Base-by-base conservation (phyloP, 2,797 vertebrate species). In the Brachyalestes nurse region DNA sequence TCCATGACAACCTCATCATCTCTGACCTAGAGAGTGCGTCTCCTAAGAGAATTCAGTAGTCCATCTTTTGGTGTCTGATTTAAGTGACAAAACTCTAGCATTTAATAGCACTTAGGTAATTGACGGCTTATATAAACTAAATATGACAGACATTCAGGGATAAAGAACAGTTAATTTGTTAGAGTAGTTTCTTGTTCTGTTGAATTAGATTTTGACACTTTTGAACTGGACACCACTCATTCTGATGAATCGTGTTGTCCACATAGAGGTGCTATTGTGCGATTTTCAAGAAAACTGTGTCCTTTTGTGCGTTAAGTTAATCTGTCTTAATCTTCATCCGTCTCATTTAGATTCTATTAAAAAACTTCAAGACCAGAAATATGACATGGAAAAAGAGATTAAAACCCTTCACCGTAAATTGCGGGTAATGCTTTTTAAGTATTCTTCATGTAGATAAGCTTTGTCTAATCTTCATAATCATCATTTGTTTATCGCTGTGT, bases 1-100 rank as follows among this genome's bases (percentile, higher is more conserved):
- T 96, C 40, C 96, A 97, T 0, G 96, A 97, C 88, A 96, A 97
- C 87, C 95, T 96, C 86, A 94, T 96, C 64, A 95, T 96, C 83
- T 95, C 96, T 0, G 95, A 97, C 82, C 84, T 97, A 61, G 96
- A 96, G 88, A 96, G 96, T 97, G 88, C 96, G 96, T 93, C 16
- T 21, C 12, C 17, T 38, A 5, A 28, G 9, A 47, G 25, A 49
- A 13, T 51, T 1, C 9, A 45, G 38, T 13, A 45, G 38, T 13
- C 25, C 1, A 5, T 16, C 14, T n/a, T n/a, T 57, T n/a, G 7
- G 21, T n/a, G 7, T 9, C n/a, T 57, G 7, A 61, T 25, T 25
- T 9, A 23, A 58, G 6, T 61, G 58, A 1, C 58, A 25, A 28
- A 4, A 10, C 21, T 25, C 12, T 16, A 9, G 14, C 12, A 1